These are phyloP conservation scores for Lagenorhynchus albirostris DNA, from an alignment of 2,113 vertebrate species.

Conservation along the genomic window DNA sequence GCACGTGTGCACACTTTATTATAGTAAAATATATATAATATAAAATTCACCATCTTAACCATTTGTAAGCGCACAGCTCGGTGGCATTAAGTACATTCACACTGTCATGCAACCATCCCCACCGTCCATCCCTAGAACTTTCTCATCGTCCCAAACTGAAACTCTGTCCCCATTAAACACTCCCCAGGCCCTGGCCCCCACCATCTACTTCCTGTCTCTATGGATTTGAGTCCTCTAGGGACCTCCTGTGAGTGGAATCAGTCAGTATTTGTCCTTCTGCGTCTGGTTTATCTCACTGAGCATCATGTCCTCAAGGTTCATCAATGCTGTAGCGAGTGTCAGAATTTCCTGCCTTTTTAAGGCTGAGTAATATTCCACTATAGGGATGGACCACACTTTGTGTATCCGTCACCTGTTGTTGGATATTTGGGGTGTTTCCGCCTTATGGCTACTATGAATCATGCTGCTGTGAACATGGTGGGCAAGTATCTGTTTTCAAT, in stretches of 20 bases:
- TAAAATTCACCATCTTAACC: not conserved
- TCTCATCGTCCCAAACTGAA: too few species aligned
- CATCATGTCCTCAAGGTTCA: rapidly evolving
- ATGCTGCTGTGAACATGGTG: not conserved
- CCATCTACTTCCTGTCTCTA: too few species aligned
- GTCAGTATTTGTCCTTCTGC: not conserved
- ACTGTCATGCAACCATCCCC: too few species aligned
- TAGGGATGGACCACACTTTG: not conserved
- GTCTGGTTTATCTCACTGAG: not conserved
- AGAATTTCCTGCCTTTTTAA: not conserved
- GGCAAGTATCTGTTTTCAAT: not conserved
- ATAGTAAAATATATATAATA: not conserved
- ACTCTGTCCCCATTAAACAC: too few species aligned
- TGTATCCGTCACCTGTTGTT: too few species aligned
- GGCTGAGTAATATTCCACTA: not conserved
- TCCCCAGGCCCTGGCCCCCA: too few species aligned
- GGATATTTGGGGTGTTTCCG: not conserved
- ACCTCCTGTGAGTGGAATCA: too few species aligned
- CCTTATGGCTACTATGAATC: not conserved
- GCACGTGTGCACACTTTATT: too few species aligned
- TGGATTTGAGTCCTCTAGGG: too few species aligned
- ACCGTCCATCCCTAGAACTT: too few species aligned
- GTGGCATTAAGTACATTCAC: too few species aligned
- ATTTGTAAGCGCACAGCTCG: not conserved
- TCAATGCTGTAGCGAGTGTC: not conserved